Evolutionary conservation across 2,888 invertebrate genomes (phyloP), one percentile per base, ranked within the genome.

Genomic region (Alloplasta piceator): DNA sequence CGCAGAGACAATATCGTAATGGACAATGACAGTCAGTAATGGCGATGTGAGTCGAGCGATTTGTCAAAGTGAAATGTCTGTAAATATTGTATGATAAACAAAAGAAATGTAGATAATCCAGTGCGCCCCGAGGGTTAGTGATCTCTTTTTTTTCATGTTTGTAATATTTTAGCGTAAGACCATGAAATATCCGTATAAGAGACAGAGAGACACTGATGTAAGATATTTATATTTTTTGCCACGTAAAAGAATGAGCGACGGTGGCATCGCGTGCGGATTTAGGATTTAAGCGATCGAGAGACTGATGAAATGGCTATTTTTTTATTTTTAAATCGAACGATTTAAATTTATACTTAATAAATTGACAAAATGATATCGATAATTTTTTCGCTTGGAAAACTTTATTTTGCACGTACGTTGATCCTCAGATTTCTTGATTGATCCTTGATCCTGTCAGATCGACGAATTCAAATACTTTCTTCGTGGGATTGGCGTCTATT

Each of bases 301-400:
- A 83, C 83, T 83, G 83, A 83, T 12, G 74, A 70, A 9, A 58
- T 75, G 63, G 63, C 66, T 78, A 68, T 80, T 73, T 63, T 50
- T 16, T 50, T 56, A n/a, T 26, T 26, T 26, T 26, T 26, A 26
- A 26, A 26, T 26, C 26, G 26, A 26, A 56, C 55, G 60, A 75
- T 64, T 52, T 12, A 52, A 63, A 68, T 16, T 67, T 67, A 52
- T 66, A 68, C 6, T 58, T 76, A 78, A 77, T 78, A 64, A 80
- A 77, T 12, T 70, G 46, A 68, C 7, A 10, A 74, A 60, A 73
- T 26, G 39, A 60, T 46, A 64, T 56, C 16, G 39, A 64, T 41
- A 68, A 3, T 48, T 67, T 38, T 41, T 41, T 6, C 14, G 6
- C 10, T 43, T 43, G 43, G 1, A 43, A 2, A 43, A 43, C 4